Conservation (phyloP, 2,113 vertebrate genomes). For the Vidua macroura region DNA sequence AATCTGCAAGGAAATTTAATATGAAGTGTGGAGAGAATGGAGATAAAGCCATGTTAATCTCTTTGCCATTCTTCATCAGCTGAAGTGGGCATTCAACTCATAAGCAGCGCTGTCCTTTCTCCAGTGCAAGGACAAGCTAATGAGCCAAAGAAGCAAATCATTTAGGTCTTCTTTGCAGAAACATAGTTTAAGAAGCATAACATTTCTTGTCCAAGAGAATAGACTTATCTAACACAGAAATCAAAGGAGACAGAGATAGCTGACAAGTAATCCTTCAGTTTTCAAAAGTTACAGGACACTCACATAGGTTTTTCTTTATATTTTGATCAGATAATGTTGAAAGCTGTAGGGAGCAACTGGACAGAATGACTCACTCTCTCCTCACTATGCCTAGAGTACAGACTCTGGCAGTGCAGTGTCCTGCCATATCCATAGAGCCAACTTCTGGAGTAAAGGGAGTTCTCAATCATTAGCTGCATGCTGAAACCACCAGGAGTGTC, state of each 20-base stretch:
- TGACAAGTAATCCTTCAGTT: neutral
- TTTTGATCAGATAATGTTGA: neutral
- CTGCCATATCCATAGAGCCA: neutral
- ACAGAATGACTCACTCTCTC: neutral
- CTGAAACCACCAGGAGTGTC: neutral
- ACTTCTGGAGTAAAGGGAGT: neutral
- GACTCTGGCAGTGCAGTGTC: neutral
- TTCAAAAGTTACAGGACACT: neutral
- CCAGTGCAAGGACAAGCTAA: constrained; percentile 45
- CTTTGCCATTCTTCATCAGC: neutral
- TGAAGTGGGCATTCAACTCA: neutral
- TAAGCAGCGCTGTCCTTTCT: constrained; percentile 19
- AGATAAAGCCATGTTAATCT: constrained; percentile 5
- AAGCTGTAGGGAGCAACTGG: neutral
- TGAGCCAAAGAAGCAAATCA: constrained; percentile 41
- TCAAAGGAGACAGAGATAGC: neutral
- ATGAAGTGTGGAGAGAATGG: neutral
- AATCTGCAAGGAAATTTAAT: constrained; percentile 16
- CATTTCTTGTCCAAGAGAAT: neutral
- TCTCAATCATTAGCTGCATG: neutral
- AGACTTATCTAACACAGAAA: neutral
- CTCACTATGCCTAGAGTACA: neutral
- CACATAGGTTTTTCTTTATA: neutral
- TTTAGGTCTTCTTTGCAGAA: constrained; percentile 11
- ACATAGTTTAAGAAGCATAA: neutral